Percentiles rank a stretch among this genome's conserved stretches.
Evolutionary conservation across 2,888 invertebrate species (phyloP).

Genomic region (Netelia melanura): DNA sequence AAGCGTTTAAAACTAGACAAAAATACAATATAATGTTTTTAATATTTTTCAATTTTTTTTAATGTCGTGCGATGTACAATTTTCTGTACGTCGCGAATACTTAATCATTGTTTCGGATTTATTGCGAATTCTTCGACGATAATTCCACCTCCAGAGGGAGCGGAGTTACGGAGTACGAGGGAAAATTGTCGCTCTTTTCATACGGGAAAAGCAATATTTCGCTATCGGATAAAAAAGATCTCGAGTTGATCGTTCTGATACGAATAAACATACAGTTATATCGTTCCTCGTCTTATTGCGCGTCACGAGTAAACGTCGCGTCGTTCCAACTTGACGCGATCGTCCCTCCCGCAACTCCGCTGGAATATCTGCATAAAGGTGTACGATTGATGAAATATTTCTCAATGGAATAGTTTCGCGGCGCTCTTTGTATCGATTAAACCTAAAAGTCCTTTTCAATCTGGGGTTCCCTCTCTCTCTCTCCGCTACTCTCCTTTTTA

Average conservation of each 20-base stretch:
- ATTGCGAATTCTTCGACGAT: too few species aligned
- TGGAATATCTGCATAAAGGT: constrained; percentile 48
- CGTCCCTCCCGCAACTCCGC: constrained; percentile 2
- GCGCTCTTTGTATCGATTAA: constrained; percentile 81
- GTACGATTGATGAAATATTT: constrained; percentile 80
- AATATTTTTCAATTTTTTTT: too few species aligned
- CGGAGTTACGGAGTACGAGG: constrained; percentile 53
- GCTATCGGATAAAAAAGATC: constrained; percentile 35
- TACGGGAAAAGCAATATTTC: constrained; percentile 72
- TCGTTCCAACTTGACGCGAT: constrained; percentile 44
- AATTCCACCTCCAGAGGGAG: too few species aligned
- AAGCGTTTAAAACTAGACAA: too few species aligned
- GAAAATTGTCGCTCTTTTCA: constrained; percentile 49
- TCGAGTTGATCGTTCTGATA: constrained; percentile 21
- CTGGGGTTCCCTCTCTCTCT: constrained; percentile 70
- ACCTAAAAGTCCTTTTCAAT: constrained; percentile 82
- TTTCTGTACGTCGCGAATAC: background rate
- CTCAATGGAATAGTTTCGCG: constrained; percentile 82
- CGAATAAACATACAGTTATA: constrained; percentile 48
- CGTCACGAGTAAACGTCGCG: constrained; percentile 2
- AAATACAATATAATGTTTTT: too few species aligned
- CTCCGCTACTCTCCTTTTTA: constrained; percentile 65
- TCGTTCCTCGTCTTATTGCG: constrained; percentile 52
- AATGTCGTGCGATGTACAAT: too few species aligned
- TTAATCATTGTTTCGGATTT: too few species aligned